Conservation (phyloP, 2,797 vertebrate species). For the Lateolabrax maculatus region DNA sequence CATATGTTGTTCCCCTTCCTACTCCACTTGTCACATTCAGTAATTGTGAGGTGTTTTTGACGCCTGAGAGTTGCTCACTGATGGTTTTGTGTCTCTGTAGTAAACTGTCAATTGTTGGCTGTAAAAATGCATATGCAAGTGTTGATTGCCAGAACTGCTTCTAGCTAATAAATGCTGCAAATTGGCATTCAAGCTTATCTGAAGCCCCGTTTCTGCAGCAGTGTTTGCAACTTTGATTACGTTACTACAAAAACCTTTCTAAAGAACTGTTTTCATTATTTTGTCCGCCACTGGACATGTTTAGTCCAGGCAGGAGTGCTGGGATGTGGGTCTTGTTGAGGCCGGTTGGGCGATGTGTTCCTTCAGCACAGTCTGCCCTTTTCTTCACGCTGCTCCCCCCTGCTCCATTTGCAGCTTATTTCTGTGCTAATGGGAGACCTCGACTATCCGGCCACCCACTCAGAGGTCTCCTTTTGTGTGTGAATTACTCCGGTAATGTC, state of each 20-base stretch:
- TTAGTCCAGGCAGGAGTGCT: conserved; percentile 18
- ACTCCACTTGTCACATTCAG: conserved; percentile 10
- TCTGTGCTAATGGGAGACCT: conserved; percentile 75
- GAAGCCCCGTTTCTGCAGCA: not conserved
- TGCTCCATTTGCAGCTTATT: conserved; percentile 69
- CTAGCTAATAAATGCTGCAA: conserved; percentile 18
- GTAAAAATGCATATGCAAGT: conserved; percentile 11
- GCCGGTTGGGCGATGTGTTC: conserved; percentile 18
- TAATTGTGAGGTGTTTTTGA: conserved; percentile 9
- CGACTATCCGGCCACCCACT: conserved; percentile 73
- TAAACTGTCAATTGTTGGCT: not conserved
- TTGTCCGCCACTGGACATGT: conserved; percentile 19
- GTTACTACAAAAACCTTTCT: conserved; percentile 12
- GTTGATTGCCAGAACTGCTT: conserved; percentile 21
- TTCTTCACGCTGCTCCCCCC: conserved; percentile 43
- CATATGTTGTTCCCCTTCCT: not conserved
- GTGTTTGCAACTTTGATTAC: not conserved
- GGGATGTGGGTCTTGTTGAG: conserved; percentile 43
- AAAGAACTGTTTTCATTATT: conserved; percentile 7
- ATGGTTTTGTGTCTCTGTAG: not conserved
- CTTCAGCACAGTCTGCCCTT: conserved; percentile 28
- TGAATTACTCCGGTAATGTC: conserved; percentile 81
- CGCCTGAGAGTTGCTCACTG: not conserved
- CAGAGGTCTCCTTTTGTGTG: conserved; percentile 69
- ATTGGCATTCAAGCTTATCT: not conserved